Conservation (phyloP, 1,140 invertebrate species). For the Heterodera carotae region DNA sequence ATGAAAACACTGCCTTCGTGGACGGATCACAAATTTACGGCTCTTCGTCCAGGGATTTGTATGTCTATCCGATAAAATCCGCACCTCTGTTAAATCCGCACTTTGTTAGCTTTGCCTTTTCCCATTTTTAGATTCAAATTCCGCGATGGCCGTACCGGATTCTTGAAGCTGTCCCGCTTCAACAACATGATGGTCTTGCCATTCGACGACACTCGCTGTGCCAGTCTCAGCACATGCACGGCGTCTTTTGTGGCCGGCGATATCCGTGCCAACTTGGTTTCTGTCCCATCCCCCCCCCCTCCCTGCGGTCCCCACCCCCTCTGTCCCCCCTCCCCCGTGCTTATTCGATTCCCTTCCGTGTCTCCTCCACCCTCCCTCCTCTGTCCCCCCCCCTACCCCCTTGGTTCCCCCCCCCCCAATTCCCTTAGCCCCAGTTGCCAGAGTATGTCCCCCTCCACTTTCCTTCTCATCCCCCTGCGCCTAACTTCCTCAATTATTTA, state of each 20-base stretch:
- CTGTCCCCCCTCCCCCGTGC: too few relatives aligned
- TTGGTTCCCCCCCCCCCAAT: too few relatives aligned
- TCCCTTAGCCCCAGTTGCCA: too few relatives aligned
- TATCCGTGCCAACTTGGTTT: conserved; percentile 59
- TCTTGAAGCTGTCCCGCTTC: conserved; percentile 63
- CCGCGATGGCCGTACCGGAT: conserved; percentile 62
- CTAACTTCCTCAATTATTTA: too few relatives aligned
- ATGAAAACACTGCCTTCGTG: conserved; percentile 62
- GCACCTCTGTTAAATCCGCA: too few relatives aligned
- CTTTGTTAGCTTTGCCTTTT: neutral
- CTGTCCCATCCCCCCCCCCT: neutral
- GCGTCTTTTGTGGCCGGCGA: conserved; percentile 63
- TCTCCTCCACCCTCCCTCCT: too few relatives aligned
- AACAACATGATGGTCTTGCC: conserved; percentile 61
- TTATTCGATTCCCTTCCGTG: too few relatives aligned
- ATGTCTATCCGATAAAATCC: neutral
- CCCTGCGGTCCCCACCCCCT: too few relatives aligned
- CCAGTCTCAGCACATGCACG: conserved; percentile 46
- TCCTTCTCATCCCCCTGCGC: too few relatives aligned
- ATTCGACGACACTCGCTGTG: conserved; percentile 61
- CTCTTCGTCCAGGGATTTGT: conserved; percentile 59
- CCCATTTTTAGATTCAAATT: conserved; percentile 53
- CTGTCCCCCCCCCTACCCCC: too few relatives aligned
- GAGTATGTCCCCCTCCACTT: too few relatives aligned
- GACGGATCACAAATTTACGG: conserved; percentile 65